Evolutionary conservation across 2,797 vertebrate genomes (phyloP).

Genomic region (Gila robusta): DNA sequence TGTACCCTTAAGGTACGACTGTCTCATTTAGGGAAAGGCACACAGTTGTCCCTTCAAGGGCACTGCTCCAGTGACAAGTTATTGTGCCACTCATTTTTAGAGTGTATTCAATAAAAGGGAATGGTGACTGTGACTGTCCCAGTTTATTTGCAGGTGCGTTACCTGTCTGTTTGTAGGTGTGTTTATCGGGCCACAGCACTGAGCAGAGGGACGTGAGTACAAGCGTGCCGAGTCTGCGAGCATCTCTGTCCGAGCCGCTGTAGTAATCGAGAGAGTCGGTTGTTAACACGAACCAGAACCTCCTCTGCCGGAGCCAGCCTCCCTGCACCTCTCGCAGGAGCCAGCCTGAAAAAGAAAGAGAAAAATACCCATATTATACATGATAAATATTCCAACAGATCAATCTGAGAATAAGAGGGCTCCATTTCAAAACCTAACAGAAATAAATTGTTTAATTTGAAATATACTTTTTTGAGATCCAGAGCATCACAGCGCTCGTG

Average conservation of each 20-base stretch:
- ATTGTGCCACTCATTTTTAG: neutral
- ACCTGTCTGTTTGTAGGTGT: conserved; percentile 94
- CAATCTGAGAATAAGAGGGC: neutral
- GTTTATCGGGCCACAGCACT: conserved; percentile 92
- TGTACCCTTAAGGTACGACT: neutral
- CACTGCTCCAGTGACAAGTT: neutral
- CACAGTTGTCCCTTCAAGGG: neutral
- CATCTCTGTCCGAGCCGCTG: conserved; percentile 85
- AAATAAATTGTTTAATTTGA: conserved; percentile 15
- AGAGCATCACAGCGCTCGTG: neutral
- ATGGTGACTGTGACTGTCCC: neutral
- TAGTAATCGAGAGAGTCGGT: conserved; percentile 95
- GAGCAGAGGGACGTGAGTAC: conserved; percentile 96
- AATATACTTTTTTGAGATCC: neutral
- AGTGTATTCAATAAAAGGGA: neutral
- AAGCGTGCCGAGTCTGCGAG: conserved; percentile 87
- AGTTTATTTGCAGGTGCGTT: conserved; percentile 44
- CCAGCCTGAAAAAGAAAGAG: conserved; percentile 82
- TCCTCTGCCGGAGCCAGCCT: conserved; percentile 91
- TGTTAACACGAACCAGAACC: conserved; percentile 94
- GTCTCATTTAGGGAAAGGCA: neutral
- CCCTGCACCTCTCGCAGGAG: conserved; percentile 88
- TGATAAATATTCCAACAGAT: neutral
- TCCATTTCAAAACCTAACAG: neutral
- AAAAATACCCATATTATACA: neutral